Conservation (phyloP, 2,888 invertebrate species). For the Pristionchus mayeri region DNA sequence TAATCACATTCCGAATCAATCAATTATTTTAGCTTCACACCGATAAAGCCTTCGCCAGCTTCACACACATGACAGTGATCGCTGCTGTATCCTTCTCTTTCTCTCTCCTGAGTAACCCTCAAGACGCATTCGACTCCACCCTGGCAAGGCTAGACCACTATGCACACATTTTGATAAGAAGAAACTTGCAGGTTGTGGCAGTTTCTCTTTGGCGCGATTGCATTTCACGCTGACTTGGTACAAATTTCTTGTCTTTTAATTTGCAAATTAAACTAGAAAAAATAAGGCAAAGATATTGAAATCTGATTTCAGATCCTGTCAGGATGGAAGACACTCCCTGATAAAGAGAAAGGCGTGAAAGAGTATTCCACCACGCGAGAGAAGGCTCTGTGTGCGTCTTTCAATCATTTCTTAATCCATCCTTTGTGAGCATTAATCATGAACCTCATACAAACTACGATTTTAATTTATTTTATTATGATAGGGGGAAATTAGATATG, state of each 20-base stretch:
- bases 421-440: background rate
- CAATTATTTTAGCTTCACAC: background rate
- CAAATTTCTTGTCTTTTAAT: background rate
- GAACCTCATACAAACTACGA: too few species aligned
- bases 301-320: background rate
- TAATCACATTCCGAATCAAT: background rate
- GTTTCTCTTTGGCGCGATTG: constrained; percentile 19
- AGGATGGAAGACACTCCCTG: background rate
- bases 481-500: too few species aligned
- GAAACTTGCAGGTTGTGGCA: background rate
- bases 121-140: constrained; percentile 51
- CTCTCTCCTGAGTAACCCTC: background rate
- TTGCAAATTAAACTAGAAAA: too few species aligned
- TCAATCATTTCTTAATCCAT: background rate
- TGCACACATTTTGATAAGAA: background rate
- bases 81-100: background rate
- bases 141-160: background rate
- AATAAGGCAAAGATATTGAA: too few species aligned
- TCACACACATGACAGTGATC: background rate
- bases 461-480: too few species aligned
- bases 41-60: background rate
- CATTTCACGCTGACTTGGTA: background rate
- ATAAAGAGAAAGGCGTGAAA: background rate
- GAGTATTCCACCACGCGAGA: background rate
- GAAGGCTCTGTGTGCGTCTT: background rate